Conservation (phyloP, 2,113 vertebrate genomes). For the Tachysurus fulvidraco region DNA sequence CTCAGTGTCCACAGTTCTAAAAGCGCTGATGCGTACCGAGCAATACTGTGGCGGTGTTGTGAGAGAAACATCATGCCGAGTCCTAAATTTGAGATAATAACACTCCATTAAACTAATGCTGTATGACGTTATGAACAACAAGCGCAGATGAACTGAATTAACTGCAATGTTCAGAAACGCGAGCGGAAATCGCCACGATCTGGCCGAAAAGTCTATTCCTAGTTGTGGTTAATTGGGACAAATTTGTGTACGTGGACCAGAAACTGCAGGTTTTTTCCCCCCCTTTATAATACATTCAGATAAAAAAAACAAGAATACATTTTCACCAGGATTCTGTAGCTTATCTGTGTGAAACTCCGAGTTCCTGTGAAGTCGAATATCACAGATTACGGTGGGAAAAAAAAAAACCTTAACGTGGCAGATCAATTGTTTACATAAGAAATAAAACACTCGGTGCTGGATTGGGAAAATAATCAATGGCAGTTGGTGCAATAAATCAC, state of each 20-base stretch:
- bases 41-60: neutral
- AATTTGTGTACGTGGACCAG: neutral
- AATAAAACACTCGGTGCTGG: neutral
- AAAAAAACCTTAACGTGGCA: slow-evolving; percentile 62
- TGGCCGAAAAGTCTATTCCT: neutral
- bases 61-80: slow-evolving; percentile 54
- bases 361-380: neutral
- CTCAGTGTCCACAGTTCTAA: slow-evolving; percentile 38
- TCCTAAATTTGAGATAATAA: slow-evolving; percentile 15
- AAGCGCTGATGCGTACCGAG: slow-evolving; percentile 15
- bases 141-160: slow-evolving; percentile 9
- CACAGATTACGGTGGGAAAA: neutral
- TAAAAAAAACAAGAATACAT: neutral
- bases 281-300: neutral
- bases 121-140: neutral
- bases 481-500: neutral
- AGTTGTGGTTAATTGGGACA: neutral
- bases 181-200: slow-evolving; percentile 45
- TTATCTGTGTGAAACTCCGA: neutral
- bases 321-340: neutral
- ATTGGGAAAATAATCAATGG: neutral
- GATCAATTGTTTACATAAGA: slow-evolving; percentile 64
- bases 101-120: slow-evolving; percentile 29
- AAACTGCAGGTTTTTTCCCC: neutral
- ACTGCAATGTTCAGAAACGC: neutral